Evolutionary conservation across 2,888 invertebrate genomes (phyloP), one percentile per base, ranked within the genome.

Genomic region (Trissolcus brochymenae): DNA sequence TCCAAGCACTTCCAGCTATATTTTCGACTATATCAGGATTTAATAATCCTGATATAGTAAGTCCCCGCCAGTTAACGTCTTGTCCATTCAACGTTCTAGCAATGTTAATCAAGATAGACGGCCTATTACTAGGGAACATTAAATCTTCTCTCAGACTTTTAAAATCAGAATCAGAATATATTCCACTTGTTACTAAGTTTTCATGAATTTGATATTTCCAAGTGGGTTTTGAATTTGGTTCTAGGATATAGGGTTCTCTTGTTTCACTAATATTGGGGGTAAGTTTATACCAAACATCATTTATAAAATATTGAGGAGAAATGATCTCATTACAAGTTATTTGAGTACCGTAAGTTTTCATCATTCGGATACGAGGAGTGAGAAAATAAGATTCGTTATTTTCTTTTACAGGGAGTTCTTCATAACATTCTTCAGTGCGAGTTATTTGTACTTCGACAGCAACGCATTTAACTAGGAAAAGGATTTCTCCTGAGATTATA

Each of bases 381-480:
- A 83, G 70, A 17, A 79, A 84, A 13, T 56, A 73, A 0, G 79
- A 25, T 19, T 16, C 19, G 16, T 66, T 66, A 13, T 40, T 57
- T n/a, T 2, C 13, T 14, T 21, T 7, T 25, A 65, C 55, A n/a
- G 65, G 65, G 4, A 65, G 11, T 46, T 65, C 65, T 7, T 56
- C 29, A 46, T 81, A 83, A 25, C 84, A 84, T 11, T 64, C 62
- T 0, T 77, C 54, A 0, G 80, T 78, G 14, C 76, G 19, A 6
- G 80, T 21, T 0, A 84, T 17, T 0, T 59, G 70, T 6, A 79
- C 82, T 14, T 77, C 62, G 4, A 80, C 76, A 0, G 83, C 81
- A 0, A 82, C 73, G 41, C 85, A 85, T 56, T 81, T 76, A 6
- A 85, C 50, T 0, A 86, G 72, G 56, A 84, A 82, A 1, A 84